Conservation (phyloP, 2,888 invertebrate genomes). For the Pollenia amentaria region DNA sequence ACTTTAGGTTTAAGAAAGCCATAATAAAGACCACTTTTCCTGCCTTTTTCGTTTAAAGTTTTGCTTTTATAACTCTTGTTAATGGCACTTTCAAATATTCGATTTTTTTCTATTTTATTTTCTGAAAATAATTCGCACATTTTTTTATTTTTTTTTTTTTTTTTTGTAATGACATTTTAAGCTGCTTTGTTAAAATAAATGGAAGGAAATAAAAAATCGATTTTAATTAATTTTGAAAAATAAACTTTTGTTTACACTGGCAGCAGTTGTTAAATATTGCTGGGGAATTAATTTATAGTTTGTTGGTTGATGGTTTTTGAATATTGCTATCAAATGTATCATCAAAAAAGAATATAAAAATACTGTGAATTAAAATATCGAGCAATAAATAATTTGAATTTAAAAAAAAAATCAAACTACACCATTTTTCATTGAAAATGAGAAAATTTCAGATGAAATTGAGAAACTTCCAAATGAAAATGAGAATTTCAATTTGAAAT, state of each 20-base stretch:
- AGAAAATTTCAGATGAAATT: no score
- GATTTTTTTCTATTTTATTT: background rate
- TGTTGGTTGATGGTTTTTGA: slow-evolving; percentile 6
- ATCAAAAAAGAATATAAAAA: background rate
- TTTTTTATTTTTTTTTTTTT: background rate
- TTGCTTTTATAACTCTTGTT: no score
- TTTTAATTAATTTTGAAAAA: slow-evolving; percentile 43
- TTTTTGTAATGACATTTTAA: slow-evolving; percentile 33
- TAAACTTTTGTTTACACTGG: slow-evolving; percentile 4
- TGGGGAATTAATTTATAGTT: slow-evolving; percentile 24
- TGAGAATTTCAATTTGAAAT: no score
- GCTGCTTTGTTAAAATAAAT: background rate
- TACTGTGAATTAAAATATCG: background rate
- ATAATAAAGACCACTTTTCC: no score
- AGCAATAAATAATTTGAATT: background rate
- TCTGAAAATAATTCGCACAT: background rate
- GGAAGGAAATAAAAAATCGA: slow-evolving; percentile 10
- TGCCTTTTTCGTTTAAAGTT: no score
- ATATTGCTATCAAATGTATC: slow-evolving; percentile 14
- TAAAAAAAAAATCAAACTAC: background rate
- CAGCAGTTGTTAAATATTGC: slow-evolving; percentile 24
- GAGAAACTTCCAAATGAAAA: no score
- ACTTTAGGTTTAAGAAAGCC: no score
- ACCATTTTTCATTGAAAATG: no score
- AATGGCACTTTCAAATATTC: no score